Conservation (phyloP, 2,888 invertebrate species). For the Stramonita haemastoma region DNA sequence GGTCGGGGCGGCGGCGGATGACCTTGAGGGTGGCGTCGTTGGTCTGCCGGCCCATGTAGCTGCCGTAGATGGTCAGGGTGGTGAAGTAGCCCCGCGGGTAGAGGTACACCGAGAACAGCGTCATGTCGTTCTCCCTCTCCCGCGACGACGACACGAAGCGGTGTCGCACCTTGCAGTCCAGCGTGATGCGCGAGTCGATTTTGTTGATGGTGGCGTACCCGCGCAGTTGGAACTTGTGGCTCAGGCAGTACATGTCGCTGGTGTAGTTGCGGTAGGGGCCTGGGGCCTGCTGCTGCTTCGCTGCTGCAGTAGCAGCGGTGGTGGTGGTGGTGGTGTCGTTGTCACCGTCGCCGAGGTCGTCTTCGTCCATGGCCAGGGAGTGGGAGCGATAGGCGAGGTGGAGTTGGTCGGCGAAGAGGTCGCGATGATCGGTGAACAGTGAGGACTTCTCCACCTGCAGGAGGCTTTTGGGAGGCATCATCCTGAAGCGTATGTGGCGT, state of each 20-base stretch:
- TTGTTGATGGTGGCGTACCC: slow-evolving; percentile 63
- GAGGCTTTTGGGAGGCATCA: slow-evolving; percentile 68
- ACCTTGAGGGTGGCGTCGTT: slow-evolving; percentile 64
- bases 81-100: slow-evolving; percentile 68
- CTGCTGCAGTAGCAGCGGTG: no score
- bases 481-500: slow-evolving; percentile 65
- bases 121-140: slow-evolving; percentile 15
- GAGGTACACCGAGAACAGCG: slow-evolving; percentile 55
- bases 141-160: slow-evolving; percentile 30
- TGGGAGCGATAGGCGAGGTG: slow-evolving; percentile 66
- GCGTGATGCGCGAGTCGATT: slow-evolving; percentile 63
- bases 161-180: slow-evolving; percentile 37
- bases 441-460: slow-evolving; percentile 63
- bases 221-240: slow-evolving; percentile 58
- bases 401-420: slow-evolving; percentile 59
- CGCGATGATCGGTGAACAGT: slow-evolving; percentile 53
- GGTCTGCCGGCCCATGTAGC: slow-evolving; percentile 64
- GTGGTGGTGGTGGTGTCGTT: no score
- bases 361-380: slow-evolving; percentile 64
- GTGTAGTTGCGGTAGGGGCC: slow-evolving; percentile 67
- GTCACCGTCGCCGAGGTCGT: slow-evolving; percentile 5
- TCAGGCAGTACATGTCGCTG: slow-evolving; percentile 57
- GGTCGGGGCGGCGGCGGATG: slow-evolving; percentile 47
- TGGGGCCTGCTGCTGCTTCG: slow-evolving; percentile 32
- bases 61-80: slow-evolving; percentile 66